phyloP scores from a whole-genome alignment of 2,113 vertebrate species.

The Chaenogobius annularis region DNA sequence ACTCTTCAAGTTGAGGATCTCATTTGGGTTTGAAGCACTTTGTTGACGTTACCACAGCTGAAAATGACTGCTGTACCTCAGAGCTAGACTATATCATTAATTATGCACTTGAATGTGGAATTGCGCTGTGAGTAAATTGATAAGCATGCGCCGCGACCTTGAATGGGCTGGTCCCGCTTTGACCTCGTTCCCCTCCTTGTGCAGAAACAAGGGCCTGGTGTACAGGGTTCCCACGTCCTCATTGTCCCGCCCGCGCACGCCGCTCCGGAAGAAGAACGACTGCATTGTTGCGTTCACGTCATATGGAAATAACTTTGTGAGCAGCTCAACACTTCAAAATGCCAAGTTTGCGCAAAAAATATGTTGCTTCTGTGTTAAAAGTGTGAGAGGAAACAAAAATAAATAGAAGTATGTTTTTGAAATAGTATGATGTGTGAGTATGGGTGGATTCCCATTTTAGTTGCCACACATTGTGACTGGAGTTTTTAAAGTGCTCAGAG shows the following conservation, averaged over 20 bases:
- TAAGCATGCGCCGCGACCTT: slow-evolving; percentile 49
- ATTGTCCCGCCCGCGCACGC: slow-evolving; percentile 57
- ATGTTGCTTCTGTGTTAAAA: background rate
- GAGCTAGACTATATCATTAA: slow-evolving; percentile 50
- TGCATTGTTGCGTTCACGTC: slow-evolving; percentile 57
- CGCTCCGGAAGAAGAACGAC: slow-evolving; percentile 54
- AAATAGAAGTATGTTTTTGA: no score
- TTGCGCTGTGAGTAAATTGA: slow-evolving; percentile 17
- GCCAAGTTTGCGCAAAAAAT: slow-evolving; percentile 2
- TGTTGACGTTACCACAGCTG: slow-evolving; percentile 41
- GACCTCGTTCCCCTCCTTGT: slow-evolving; percentile 51
- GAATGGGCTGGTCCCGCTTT: slow-evolving; percentile 46
- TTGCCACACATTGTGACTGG: no score
- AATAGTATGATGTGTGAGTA: no score
- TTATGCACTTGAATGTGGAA: slow-evolving; percentile 54
- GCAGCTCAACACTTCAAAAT: slow-evolving; percentile 40
- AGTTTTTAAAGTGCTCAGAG: no score
- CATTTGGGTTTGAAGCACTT: slow-evolving; percentile 42
- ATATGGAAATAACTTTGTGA: slow-evolving; percentile 47
- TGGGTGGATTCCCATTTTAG: no score
- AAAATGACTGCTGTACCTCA: slow-evolving; percentile 50
- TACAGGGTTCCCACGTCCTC: slow-evolving; percentile 43
- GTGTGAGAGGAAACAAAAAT: background rate
- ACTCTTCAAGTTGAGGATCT: slow-evolving; percentile 31
- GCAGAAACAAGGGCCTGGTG: slow-evolving; percentile 52